These are phyloP conservation scores for Pyrochroa serraticornis DNA, from an alignment of 2,888 invertebrate genomes.

Conservation along the genomic window DNA sequence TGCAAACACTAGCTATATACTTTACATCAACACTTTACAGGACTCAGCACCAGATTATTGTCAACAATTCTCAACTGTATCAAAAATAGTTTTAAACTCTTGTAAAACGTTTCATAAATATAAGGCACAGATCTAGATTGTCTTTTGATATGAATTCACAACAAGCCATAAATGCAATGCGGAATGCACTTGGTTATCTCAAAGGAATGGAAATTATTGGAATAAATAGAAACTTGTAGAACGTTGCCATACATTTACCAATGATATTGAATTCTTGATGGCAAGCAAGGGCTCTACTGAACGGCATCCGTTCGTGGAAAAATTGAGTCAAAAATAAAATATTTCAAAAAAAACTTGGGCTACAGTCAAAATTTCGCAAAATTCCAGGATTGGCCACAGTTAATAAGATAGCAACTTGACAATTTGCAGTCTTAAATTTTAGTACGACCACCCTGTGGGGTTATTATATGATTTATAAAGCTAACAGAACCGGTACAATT, in stretches of 20 bases:
- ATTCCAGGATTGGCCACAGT: too few species aligned
- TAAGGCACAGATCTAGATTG: slow-evolving; percentile 8
- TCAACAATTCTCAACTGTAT: slow-evolving; percentile 13
- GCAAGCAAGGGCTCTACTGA: slow-evolving; percentile 3
- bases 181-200: slow-evolving; percentile 3
- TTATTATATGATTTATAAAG: too few species aligned
- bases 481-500: neutral
- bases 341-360: too few species aligned
- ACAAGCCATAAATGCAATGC: slow-evolving; percentile 1
- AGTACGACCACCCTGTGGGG: too few species aligned
- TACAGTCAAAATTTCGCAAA: too few species aligned
- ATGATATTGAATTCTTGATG: slow-evolving; percentile 1
- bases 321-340: too few species aligned
- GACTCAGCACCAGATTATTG: slow-evolving; percentile 12
- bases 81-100: slow-evolving; percentile 1
- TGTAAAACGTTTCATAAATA: slow-evolving; percentile 5
- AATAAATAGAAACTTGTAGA: slow-evolving; percentile 3
- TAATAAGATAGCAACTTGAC: too few species aligned
- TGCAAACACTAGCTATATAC: too few species aligned
- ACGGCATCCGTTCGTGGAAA: too few species aligned
- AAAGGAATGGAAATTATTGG: slow-evolving; percentile 6
- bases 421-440: too few species aligned
- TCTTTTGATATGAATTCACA: neutral
- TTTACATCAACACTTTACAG: neutral
- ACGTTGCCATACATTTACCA: neutral